Evolutionary conservation across 2,113 vertebrate species (phyloP), one percentile per base, ranked within the genome.

Genomic region (Microtus oregoni): DNA sequence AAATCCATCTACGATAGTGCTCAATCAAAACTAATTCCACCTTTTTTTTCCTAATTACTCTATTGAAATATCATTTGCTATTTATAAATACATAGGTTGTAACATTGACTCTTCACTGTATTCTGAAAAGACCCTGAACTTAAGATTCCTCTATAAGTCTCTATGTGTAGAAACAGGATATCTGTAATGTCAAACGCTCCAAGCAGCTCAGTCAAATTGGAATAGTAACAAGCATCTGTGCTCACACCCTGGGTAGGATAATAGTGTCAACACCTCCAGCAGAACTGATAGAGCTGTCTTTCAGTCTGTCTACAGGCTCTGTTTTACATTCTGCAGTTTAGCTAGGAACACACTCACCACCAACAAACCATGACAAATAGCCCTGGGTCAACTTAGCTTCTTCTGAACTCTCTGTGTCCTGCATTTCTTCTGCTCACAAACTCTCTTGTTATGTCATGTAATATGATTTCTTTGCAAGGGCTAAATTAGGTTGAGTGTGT

Each of bases 211-310:
- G 72, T 50, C 70, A 92, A 93, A 95, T 78, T 96, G 95, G 90
- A 96, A 98, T 96, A 93, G 95, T 90, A 98, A 97, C 97, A 98
- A 96, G 83, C 82, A 98, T 97, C 94, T 89, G 67, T 22, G 0
- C 97, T 97, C 91, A 97, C 95, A 67, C 70, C 52, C 87, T 94
- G 95, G 90, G 91, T 90, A 94, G 85, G 96, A 94, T 94, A 95
- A 93, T 52, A 79, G 87, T 98, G 97, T 91, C 96, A 96, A 96
- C 96, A 87, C 88, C 90, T 97, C 73, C 78, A 81, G 90, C 70
- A 91, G 72, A 76, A 63, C 63, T 94, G 91, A 97, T 86, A 95
- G 79, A 92, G 92, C 78, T 95, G 92, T 96, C 95, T 94, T 92
- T 96, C 97, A 93, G 89, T 95, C 95, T 98, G 95, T 97, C 96